These are phyloP conservation scores for Acanthopleura granulata DNA, from an alignment of 2,888 invertebrate genomes.

Conservation along the genomic window DNA sequence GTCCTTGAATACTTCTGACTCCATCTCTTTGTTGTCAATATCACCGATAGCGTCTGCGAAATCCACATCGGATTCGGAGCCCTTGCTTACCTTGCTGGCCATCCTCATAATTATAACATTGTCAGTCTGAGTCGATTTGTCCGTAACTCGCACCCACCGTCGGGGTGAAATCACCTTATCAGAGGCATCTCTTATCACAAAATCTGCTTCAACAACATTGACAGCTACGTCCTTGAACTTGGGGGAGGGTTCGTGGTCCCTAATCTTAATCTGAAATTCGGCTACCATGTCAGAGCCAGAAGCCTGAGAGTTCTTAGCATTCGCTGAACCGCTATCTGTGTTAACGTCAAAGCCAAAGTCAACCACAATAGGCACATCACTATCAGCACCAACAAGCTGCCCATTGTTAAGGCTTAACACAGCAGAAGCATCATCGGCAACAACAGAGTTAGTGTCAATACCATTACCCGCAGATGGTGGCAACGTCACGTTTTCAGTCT, in stretches of 20 bases:
- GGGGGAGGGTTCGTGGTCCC: neutral
- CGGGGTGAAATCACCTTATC: slow-evolving; percentile 11
- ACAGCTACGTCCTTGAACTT: slow-evolving; percentile 11
- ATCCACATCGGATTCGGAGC: slow-evolving; percentile 10
- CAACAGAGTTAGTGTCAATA: slow-evolving; percentile 7
- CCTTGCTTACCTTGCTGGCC: slow-evolving; percentile 11
- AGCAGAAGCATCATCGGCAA: neutral
- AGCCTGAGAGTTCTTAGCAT: neutral
- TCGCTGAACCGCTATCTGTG: neutral
- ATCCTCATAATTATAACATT: neutral
- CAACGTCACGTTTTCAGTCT: no score
- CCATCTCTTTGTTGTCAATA: neutral
- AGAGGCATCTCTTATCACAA: slow-evolving; percentile 4
- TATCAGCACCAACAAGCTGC: neutral
- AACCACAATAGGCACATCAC: neutral
- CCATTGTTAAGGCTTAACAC: neutral
- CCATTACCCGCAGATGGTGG: neutral
- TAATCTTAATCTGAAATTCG: neutral
- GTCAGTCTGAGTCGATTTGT: slow-evolving; percentile 16
- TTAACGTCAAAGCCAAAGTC: neutral
- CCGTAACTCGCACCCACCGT: slow-evolving; percentile 2
- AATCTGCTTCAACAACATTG: slow-evolving; percentile 15
- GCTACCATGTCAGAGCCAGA: slow-evolving; percentile 10
- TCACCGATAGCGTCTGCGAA: slow-evolving; percentile 7
- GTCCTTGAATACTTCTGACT: neutral